Conservation (phyloP, 1,140 invertebrate genomes). For the Tetramorium parvispinum region DNA sequence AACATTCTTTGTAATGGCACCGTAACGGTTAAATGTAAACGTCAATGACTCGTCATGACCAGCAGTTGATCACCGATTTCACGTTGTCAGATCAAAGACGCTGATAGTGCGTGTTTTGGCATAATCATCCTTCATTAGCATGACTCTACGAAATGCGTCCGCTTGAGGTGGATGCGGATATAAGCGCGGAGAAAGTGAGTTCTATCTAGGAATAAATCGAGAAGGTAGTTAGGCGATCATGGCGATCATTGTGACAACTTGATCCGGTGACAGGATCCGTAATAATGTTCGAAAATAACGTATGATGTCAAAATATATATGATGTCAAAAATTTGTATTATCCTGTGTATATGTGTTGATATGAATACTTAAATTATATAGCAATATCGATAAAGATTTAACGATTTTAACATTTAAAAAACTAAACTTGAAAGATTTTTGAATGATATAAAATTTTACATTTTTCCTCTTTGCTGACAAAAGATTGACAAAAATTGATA, state of each 20-base stretch:
- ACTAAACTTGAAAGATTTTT: neutral
- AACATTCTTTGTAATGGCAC: conserved; percentile 45
- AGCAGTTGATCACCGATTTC: conserved; percentile 67
- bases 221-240: conserved; percentile 14
- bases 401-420: neutral
- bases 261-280: conserved; percentile 45
- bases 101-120: conserved; percentile 69
- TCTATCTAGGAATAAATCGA: conserved; percentile 48
- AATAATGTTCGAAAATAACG: conserved; percentile 26
- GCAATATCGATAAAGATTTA: neutral
- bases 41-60: conserved; percentile 58
- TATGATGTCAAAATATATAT: conserved; percentile 5
- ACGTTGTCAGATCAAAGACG: conserved; percentile 65
- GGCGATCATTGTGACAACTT: conserved; percentile 45
- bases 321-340: neutral
- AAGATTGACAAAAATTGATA: no score
- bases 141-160: conserved; percentile 42
- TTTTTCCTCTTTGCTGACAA: neutral
- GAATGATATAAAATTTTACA: neutral
- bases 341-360: neutral
- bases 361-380: neutral
- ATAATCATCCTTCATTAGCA: conserved; percentile 73
- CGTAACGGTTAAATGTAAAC: conserved; percentile 37
- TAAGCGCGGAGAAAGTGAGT: conserved; percentile 42
- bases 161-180: conserved; percentile 36